Evolutionary conservation across 2,113 vertebrate genomes (phyloP).

Genomic region (Pangasianodon gigas): DNA sequence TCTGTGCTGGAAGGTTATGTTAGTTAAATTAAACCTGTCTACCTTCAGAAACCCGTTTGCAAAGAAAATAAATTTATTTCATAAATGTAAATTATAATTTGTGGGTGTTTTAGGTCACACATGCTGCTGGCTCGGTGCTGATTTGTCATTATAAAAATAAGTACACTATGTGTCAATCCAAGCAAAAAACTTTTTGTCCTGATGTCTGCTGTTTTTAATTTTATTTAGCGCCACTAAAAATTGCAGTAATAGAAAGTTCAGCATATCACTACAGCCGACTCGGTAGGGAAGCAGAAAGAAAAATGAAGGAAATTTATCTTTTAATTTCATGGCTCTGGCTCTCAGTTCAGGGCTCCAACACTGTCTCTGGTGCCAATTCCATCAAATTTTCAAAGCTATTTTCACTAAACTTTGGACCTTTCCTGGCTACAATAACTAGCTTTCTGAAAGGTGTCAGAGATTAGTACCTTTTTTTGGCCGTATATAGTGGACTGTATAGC

Average conservation of each 20-base stretch:
- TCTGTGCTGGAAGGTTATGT: not conserved
- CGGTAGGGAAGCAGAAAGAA: not conserved
- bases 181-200: not conserved
- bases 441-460: not conserved
- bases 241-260: not conserved
- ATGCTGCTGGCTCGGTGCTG: not conserved
- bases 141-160: not conserved
- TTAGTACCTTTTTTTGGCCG: not conserved
- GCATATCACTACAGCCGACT: not conserved
- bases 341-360: not conserved
- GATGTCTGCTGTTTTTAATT: not conserved
- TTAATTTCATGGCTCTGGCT: conserved; percentile 21
- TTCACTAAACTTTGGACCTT: not conserved
- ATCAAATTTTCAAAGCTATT: not conserved
- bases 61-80: not conserved
- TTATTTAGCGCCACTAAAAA: not conserved
- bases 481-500: not conserved
- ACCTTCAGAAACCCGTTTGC: not conserved
- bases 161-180: not conserved
- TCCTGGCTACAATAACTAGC: not conserved
- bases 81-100: not conserved
- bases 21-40: not conserved
- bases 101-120: not conserved
- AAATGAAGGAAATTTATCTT: not conserved
- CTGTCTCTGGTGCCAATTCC: not conserved